Percentiles rank a stretch among this genome's conserved stretches.
Evolutionary conservation across 2,888 invertebrate species (phyloP).

Genomic region (Elgonia sp.): DNA sequence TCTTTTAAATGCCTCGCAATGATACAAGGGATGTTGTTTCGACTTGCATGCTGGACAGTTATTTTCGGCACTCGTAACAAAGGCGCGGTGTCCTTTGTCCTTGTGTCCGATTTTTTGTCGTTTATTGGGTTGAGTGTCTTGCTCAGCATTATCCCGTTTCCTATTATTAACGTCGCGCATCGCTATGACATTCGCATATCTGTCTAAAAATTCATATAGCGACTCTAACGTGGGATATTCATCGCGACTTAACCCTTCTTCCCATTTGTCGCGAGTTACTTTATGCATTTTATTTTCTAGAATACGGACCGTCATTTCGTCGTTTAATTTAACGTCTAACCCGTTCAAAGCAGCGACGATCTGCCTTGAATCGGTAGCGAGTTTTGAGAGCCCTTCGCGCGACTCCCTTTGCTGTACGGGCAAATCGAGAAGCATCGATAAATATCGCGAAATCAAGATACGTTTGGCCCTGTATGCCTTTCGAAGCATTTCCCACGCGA

Average conservation of each 20-base stretch:
- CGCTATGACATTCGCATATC: not conserved
- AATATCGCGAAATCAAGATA: conserved; percentile 65
- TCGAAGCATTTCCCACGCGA: conserved; percentile 65
- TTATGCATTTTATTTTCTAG: conserved; percentile 75
- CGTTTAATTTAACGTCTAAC: conserved; percentile 62
- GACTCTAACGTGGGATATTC: conserved; percentile 22
- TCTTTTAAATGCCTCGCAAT: conserved; percentile 13
- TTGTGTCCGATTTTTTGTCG: not conserved
- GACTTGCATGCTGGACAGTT: not conserved
- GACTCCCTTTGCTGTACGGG: conserved; percentile 52
- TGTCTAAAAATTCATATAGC: conserved; percentile 53
- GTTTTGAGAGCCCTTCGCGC: conserved; percentile 44
- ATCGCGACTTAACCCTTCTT: conserved; percentile 35
- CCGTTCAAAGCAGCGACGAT: conserved; percentile 67
- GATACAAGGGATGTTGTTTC: not conserved
- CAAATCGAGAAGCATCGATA: conserved; percentile 58
- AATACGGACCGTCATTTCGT: conserved; percentile 73
- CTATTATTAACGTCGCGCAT: not conserved
- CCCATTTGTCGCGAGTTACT: conserved; percentile 70
- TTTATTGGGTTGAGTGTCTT: not conserved
- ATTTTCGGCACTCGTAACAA: not conserved
- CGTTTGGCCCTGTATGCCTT: conserved; percentile 69
- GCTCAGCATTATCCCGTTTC: not conserved
- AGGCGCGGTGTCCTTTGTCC: not conserved
- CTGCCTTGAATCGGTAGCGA: conserved; percentile 72